These are phyloP conservation scores for Seison nebaliae DNA, from an alignment of 1,140 invertebrate genomes.

Conservation along the genomic window DNA sequence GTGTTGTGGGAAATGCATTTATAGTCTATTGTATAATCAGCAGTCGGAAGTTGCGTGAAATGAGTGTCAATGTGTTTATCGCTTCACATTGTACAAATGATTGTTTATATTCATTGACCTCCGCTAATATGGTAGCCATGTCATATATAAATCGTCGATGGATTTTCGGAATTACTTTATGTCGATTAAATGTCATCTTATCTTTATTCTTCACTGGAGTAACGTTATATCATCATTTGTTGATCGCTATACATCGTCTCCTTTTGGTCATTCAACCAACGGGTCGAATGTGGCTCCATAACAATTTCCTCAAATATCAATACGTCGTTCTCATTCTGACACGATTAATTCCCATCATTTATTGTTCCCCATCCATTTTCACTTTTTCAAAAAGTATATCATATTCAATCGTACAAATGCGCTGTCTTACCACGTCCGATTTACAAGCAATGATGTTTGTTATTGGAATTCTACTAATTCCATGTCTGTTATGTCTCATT, in stretches of 20 bases:
- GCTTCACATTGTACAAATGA: too few species aligned
- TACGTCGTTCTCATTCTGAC: slow-evolving; percentile 22
- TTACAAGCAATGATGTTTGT: too few species aligned
- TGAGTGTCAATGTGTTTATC: slow-evolving; percentile 11
- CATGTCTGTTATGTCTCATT: too few species aligned
- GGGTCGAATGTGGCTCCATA: too few species aligned
- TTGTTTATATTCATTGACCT: too few species aligned
- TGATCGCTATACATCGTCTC: slow-evolving; percentile 25
- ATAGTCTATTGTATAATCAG: slow-evolving; percentile 2
- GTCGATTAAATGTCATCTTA: slow-evolving; percentile 22
- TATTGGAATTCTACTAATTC: too few species aligned
- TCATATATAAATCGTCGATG: slow-evolving; percentile 17
- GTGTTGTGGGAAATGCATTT: slow-evolving; percentile 5
- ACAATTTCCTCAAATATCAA: too few species aligned
- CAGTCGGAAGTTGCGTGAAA: slow-evolving; percentile 4
- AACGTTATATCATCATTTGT: slow-evolving; percentile 24
- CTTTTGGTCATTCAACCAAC: slow-evolving; percentile 25
- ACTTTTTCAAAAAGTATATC: too few species aligned
- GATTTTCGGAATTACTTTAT: slow-evolving; percentile 19
- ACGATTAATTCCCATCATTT: slow-evolving; percentile 21
- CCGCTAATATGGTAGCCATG: too few species aligned
- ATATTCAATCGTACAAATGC: too few species aligned
- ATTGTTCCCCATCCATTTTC: too few species aligned
- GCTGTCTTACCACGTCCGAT: too few species aligned
- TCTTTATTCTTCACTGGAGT: slow-evolving; percentile 22